Conservation (phyloP, 2,113 vertebrate genomes). For the Oreochromis aureus region DNA sequence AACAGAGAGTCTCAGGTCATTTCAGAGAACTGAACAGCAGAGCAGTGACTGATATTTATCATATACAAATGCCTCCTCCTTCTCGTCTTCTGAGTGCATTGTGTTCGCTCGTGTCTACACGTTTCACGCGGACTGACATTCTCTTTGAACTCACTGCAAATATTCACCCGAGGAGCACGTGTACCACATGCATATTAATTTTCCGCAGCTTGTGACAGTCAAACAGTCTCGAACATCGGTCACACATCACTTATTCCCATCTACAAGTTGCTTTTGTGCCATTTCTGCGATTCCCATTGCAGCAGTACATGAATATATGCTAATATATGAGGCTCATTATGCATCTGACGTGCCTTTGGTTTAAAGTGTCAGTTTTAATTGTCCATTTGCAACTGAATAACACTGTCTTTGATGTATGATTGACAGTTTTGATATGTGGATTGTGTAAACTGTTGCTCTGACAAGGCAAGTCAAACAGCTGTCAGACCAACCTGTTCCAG, state of each 20-base stretch:
- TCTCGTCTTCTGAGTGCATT: not conserved
- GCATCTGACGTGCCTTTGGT: constrained; percentile 23
- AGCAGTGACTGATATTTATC: not conserved
- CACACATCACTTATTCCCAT: constrained; percentile 41
- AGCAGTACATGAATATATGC: constrained; percentile 59
- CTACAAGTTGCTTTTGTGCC: constrained; percentile 29
- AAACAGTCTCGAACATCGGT: constrained; percentile 30
- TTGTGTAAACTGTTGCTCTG: constrained; percentile 38
- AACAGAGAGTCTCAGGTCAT: not conserved
- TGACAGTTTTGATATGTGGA: constrained; percentile 58
- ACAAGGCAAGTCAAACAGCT: constrained; percentile 39
- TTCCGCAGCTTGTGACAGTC: not conserved
- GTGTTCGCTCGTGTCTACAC: not conserved
- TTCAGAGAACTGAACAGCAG: not conserved
- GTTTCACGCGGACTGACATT: not conserved
- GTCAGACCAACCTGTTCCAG: constrained; percentile 18
- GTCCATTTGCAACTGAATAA: constrained; percentile 47
- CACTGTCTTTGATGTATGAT: constrained; percentile 37
- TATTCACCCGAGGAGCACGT: not conserved
- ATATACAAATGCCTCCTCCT: not conserved
- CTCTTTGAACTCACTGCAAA: constrained; percentile 15
- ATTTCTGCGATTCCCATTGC: constrained; percentile 20
- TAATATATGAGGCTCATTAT: constrained; percentile 33
- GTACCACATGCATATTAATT: constrained; percentile 34
- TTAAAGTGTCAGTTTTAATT: constrained; percentile 51